Evolutionary conservation across 1,140 invertebrate genomes (phyloP).

Genomic region (Drosophila hydei): DNA sequence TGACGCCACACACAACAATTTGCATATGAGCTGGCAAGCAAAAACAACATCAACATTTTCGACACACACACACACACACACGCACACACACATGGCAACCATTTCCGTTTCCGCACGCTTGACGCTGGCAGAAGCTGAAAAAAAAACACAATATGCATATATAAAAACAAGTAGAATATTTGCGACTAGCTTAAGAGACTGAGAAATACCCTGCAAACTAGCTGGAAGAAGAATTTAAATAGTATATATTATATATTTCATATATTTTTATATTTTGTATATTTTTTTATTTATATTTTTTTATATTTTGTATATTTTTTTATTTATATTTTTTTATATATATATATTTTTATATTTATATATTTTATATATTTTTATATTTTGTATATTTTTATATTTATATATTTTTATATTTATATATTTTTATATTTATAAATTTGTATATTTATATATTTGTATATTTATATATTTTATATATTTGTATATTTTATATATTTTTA

Average conservation of each 20-base stretch:
- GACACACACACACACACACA: slow-evolving; percentile 34
- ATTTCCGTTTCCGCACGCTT: slow-evolving; percentile 81
- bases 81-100: slow-evolving; percentile 57
- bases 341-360: too few relatives aligned
- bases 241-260: not conserved
- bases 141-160: slow-evolving; percentile 16
- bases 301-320: too few relatives aligned
- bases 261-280: not conserved
- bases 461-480: too few relatives aligned
- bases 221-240: not conserved
- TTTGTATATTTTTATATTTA: too few relatives aligned
- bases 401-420: too few relatives aligned
- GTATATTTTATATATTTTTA: too few relatives aligned
- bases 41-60: slow-evolving; percentile 62
- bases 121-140: slow-evolving; percentile 68
- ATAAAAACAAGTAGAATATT: slow-evolving; percentile 20
- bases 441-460: too few relatives aligned
- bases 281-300: too few relatives aligned
- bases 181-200: not conserved
- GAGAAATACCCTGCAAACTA: slow-evolving; percentile 13
- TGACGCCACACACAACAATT: slow-evolving; percentile 55
- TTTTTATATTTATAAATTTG: too few relatives aligned
- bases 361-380: too few relatives aligned
- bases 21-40: slow-evolving; percentile 64
- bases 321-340: too few relatives aligned